Base-by-base conservation (phyloP, 2,888 invertebrate species). In the Drosophila birchii region DNA sequence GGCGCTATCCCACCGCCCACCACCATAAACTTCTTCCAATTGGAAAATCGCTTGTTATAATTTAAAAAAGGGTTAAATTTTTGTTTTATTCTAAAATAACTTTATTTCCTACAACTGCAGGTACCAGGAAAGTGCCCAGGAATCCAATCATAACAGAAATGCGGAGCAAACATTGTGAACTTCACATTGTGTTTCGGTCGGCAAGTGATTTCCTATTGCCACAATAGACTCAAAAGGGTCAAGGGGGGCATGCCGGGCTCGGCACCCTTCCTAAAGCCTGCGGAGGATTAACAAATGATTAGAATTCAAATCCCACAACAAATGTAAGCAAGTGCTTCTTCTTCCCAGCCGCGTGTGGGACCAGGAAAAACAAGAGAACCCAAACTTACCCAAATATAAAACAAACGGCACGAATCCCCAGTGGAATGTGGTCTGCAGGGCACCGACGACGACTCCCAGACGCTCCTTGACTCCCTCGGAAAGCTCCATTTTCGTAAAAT, bases 361-460 rank as follows among this genome's bases (percentile, higher is more conserved):
- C 7, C 47, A 14, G n/a, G 5, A 45, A 36, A 23, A 49, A 43
- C 18, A 45, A 23, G 29, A 53, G 12, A 11, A 4, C 5, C 1
- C n/a, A n/a, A 14, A 72, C 92, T 93, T 93, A 95, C 96, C 96
- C 91, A 96, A 91, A 92, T 95, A 96, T 18, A 96, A 89, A 32
- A 96, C 94, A 43, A 94, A 93, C 1, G 96, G 96, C 69, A 96
- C 94, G 78, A 95, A 96, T 47, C 95, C 95, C 94, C 95, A 95
- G 82, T 95, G 95, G 78, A 95, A 95, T 62, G 94, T 92, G 1
- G 94, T 94, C 91, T 95, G 95, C 12, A 93, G 93, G 0, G 94
- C 76, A 49, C 94, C 94, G 51, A 95, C 92, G 9, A 96, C 94
- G 34, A 94, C 91, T 39, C 94, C 93, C 53, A 96, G 91, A 80